Percentiles rank a stretch among this genome's conserved stretches.
These are phyloP conservation scores for Stenichneumon culpator DNA, from an alignment of 2,888 invertebrate species.

Conservation along the genomic window DNA sequence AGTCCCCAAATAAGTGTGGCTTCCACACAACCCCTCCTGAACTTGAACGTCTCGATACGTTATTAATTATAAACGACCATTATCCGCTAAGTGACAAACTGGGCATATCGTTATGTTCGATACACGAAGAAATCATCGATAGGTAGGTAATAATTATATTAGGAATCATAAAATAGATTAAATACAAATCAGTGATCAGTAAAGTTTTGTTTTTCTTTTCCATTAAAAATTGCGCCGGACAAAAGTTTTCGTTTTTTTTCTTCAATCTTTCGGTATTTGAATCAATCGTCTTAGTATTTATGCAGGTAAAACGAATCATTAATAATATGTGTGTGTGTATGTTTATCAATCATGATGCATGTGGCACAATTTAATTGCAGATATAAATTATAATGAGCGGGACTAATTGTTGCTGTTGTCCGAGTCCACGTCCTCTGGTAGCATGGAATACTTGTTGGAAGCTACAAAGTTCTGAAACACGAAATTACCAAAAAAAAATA, in stretches of 20 bases:
- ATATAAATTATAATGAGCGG: constrained; percentile 76
- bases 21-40: constrained; percentile 59
- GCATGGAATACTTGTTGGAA: constrained; percentile 92
- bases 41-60: constrained; percentile 63
- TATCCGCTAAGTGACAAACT: constrained; percentile 52
- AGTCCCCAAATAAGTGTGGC: constrained; percentile 75
- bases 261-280: constrained; percentile 42
- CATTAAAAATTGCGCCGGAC: constrained; percentile 64
- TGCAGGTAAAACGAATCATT: constrained; percentile 79
- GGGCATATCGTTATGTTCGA: constrained; percentile 47
- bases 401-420: constrained; percentile 84
- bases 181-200: constrained; percentile 80
- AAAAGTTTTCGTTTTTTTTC: constrained; percentile 55
- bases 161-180: constrained; percentile 83
- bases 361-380: constrained; percentile 83
- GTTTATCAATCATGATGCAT: constrained; percentile 79
- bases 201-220: constrained; percentile 54
- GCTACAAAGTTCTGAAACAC: constrained; percentile 89
- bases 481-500: constrained; percentile 1
- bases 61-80: constrained; percentile 53
- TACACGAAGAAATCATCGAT: constrained; percentile 76
- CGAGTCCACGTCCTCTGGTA: constrained; percentile 89
- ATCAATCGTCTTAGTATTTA: constrained; percentile 73
- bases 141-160: constrained; percentile 76
- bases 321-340: constrained; percentile 74